Evolutionary conservation across 2,888 invertebrate species (phyloP).

Genomic region (Euproctis similis): DNA sequence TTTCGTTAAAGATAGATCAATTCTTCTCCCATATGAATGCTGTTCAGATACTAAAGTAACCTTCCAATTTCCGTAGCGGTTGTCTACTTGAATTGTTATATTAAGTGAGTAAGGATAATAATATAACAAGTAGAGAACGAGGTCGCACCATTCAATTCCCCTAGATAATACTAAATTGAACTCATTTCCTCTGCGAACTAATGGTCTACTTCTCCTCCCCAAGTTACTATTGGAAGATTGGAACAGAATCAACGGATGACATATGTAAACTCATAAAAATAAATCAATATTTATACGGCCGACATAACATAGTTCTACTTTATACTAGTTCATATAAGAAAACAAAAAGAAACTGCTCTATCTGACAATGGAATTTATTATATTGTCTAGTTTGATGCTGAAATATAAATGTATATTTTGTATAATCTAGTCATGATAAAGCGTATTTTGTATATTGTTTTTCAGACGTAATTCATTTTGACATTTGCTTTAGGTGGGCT

Average conservation of each 20-base stretch:
- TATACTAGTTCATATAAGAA: too few relatives aligned
- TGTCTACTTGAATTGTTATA: constrained; percentile 46
- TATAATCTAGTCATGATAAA: constrained; percentile 7
- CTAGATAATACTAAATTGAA: constrained; percentile 64
- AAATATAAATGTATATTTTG: constrained; percentile 6
- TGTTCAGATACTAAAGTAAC: too few relatives aligned
- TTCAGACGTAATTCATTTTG: constrained; percentile 14
- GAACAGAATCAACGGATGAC: constrained; percentile 3
- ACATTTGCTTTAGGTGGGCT: constrained; percentile 16
- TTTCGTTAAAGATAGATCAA: too few relatives aligned
- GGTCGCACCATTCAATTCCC: constrained; percentile 44
- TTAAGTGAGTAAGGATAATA: constrained; percentile 41
- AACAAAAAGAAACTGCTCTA: constrained; percentile 10
- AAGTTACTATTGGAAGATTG: constrained; percentile 24
- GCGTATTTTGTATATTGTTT: too few relatives aligned
- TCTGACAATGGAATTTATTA: constrained; percentile 10
- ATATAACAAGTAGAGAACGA: constrained; percentile 37
- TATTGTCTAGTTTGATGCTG: constrained; percentile 4
- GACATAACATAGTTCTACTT: too few relatives aligned
- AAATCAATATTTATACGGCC: too few relatives aligned
- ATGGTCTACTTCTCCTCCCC: constrained; percentile 37
- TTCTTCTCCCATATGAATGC: too few relatives aligned
- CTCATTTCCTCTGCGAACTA: constrained; percentile 54
- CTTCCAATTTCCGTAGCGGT: constrained; percentile 43
- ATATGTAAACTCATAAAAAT: too few relatives aligned